A percentile compares a stretch with the other conserved stretches of the same genome.
Conservation (phyloP, 2,888 invertebrate species). For the Chymomyza fuscimana region DNA sequence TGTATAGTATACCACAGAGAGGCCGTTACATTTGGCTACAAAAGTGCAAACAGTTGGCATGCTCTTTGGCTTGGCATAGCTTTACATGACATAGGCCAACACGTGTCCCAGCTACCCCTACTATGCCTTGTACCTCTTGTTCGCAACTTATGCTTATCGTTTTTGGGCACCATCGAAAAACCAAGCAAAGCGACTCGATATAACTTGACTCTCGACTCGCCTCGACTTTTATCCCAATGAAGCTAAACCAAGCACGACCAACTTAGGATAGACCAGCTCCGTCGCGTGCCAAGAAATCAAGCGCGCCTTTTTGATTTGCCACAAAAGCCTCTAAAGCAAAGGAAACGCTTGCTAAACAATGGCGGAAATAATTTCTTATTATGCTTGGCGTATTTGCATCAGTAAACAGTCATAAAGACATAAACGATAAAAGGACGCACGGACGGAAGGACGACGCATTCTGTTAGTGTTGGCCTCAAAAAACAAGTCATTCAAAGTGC, state of each 20-base stretch:
- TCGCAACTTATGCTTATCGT: not conserved
- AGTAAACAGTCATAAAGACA: conserved; percentile 64
- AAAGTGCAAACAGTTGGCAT: conserved; percentile 23
- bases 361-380: conserved; percentile 67
- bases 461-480: conserved; percentile 43
- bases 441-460: conserved; percentile 28
- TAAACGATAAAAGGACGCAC: conserved; percentile 25
- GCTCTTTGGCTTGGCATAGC: conserved; percentile 47
- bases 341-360: conserved; percentile 49
- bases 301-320: conserved; percentile 45
- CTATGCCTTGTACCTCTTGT: conserved; percentile 10
- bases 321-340: conserved; percentile 33
- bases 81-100: conserved; percentile 46
- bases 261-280: conserved; percentile 17
- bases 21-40: conserved; percentile 43
- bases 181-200: not conserved
- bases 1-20: conserved; percentile 37
- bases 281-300: conserved; percentile 56
- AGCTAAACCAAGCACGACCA: conserved; percentile 18
- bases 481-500: conserved; percentile 46
- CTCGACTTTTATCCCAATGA: conserved; percentile 34
- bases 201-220: not conserved
- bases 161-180: not conserved
- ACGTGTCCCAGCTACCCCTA: conserved; percentile 34
- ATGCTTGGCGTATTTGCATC: conserved; percentile 59